A percentile compares a stretch with the other conserved stretches of the same genome.
Evolutionary conservation across 1,140 invertebrate species (phyloP).

Genomic region (Zaprionus taronus): DNA sequence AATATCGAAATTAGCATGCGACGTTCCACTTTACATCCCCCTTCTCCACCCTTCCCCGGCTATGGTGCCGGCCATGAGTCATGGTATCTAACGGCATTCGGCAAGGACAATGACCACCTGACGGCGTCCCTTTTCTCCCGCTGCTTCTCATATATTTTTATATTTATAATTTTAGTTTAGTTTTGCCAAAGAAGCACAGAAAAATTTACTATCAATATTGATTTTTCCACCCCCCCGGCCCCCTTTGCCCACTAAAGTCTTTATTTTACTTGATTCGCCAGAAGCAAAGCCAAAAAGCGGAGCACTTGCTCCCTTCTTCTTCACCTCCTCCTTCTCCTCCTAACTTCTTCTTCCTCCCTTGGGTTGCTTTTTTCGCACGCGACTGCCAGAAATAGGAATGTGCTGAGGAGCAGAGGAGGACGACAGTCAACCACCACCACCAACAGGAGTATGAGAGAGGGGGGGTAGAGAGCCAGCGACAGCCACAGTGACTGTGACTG

Average conservation of each 20-base stretch:
- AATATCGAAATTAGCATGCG: slow-evolving; percentile 62
- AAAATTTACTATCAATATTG: slow-evolving; percentile 69
- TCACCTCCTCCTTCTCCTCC: background rate
- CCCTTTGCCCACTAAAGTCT: slow-evolving; percentile 21
- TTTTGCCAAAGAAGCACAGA: slow-evolving; percentile 8
- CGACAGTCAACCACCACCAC: slow-evolving; percentile 40
- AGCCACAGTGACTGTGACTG: background rate
- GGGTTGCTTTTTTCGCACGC: slow-evolving; percentile 53
- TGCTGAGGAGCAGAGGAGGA: slow-evolving; percentile 25
- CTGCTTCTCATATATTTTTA: slow-evolving; percentile 13
- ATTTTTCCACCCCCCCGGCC: slow-evolving; percentile 54
- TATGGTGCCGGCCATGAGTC: background rate
- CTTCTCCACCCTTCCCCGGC: background rate
- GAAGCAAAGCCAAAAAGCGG: slow-evolving; percentile 33
- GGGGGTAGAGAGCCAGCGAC: background rate
- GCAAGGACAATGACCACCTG: slow-evolving; percentile 74
- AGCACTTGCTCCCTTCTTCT: slow-evolving; percentile 23
- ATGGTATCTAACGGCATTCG: slow-evolving; percentile 20
- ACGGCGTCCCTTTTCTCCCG: slow-evolving; percentile 46
- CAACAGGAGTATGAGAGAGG: slow-evolving; percentile 43
- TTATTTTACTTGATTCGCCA: slow-evolving; percentile 63
- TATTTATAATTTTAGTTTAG: slow-evolving; percentile 11
- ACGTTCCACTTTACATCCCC: background rate
- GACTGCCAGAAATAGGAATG: slow-evolving; percentile 50
- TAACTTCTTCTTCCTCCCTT: slow-evolving; percentile 14